phyloP scores from a whole-genome alignment of 2,797 vertebrate genomes.

The Aotus griseimembra region DNA sequence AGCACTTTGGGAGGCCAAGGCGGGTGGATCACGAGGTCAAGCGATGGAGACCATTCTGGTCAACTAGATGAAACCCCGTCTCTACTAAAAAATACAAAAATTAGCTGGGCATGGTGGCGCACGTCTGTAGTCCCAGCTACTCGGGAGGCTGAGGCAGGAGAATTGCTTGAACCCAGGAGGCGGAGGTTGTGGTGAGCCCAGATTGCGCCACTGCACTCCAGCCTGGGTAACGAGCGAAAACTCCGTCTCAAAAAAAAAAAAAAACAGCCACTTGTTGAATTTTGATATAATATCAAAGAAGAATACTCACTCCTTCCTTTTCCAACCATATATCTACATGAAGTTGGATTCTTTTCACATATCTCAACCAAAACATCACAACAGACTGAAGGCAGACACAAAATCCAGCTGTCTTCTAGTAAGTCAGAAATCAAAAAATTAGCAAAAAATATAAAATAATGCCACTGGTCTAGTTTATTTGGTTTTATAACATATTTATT shows the following conservation, averaged over 20 bases:
- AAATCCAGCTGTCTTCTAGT: slow-evolving; percentile 35
- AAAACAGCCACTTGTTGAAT: slow-evolving; percentile 28
- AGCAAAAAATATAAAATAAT: slow-evolving; percentile 57
- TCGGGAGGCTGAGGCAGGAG: too few species aligned
- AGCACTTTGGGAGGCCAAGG: too few species aligned
- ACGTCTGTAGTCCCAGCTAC: too few species aligned
- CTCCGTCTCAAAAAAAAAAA: not conserved
- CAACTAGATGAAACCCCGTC: too few species aligned
- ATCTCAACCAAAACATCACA: slow-evolving; percentile 37
- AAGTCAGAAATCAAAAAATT: slow-evolving; percentile 42
- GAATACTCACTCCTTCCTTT: not conserved
- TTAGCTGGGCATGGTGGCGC: too few species aligned
- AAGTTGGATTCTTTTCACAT: slow-evolving; percentile 33
- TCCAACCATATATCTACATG: not conserved
- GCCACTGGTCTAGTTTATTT: not conserved
- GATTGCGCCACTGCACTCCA: too few species aligned
- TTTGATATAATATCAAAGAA: slow-evolving; percentile 48
- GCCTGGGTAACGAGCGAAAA: too few species aligned
- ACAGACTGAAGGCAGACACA: slow-evolving; percentile 45
- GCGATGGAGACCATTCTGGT: too few species aligned
- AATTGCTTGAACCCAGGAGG: too few species aligned
- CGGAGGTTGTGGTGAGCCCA: too few species aligned
- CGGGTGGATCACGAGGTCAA: too few species aligned
- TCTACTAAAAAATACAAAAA: too few species aligned
- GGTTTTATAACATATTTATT: slow-evolving; percentile 44